These are phyloP conservation scores for Calvadosia cruxmelitensis DNA, from an alignment of 30 jellyfish, hydroid and myxozoan genomes.

Conservation along the genomic window DNA sequence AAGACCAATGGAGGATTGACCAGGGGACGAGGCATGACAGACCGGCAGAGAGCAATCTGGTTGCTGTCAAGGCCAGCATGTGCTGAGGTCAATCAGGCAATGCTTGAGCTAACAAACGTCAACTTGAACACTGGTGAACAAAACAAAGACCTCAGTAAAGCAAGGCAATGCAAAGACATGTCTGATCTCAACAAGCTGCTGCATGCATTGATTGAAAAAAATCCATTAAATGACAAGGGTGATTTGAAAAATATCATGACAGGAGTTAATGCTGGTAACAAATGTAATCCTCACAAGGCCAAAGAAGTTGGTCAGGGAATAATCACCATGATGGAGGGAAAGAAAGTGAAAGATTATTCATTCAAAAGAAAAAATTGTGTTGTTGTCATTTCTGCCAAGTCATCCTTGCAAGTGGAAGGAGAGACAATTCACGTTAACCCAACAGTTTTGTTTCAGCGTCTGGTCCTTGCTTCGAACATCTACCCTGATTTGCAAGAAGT, in stretches of 20 bases:
- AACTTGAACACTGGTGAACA: slow-evolving; percentile 18
- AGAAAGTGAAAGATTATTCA: slow-evolving; percentile 8
- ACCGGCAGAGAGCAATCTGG: slow-evolving; percentile 12
- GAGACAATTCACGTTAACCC: slow-evolving; percentile 30
- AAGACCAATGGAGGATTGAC: slow-evolving; percentile 32
- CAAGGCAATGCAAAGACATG: slow-evolving; percentile 14
- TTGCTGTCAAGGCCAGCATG: slow-evolving; percentile 20
- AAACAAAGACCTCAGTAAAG: slow-evolving; percentile 16
- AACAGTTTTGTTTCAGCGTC: slow-evolving; percentile 10
- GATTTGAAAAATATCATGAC: slow-evolving; percentile 9
- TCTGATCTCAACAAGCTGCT: slow-evolving; percentile 6
- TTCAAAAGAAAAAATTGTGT: slow-evolving; percentile 19
- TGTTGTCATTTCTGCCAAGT: slow-evolving; percentile 1
- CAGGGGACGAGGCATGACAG: slow-evolving; percentile 20
- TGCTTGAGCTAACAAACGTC: slow-evolving; percentile 16
- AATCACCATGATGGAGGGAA: slow-evolving; percentile 5
- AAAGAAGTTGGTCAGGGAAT: slow-evolving; percentile 10
- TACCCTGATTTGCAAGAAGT: not conserved
- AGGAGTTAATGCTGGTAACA: slow-evolving; percentile 3
- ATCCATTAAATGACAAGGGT: slow-evolving; percentile 11
- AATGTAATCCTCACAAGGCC: not conserved
- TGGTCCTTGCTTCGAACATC: not conserved
- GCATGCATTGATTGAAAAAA: slow-evolving; percentile 3
- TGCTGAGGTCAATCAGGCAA: slow-evolving; percentile 17
- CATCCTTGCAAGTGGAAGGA: slow-evolving; percentile 14